Conservation (phyloP, 2,888 invertebrate genomes). For the Poecilus cupreus region DNA sequence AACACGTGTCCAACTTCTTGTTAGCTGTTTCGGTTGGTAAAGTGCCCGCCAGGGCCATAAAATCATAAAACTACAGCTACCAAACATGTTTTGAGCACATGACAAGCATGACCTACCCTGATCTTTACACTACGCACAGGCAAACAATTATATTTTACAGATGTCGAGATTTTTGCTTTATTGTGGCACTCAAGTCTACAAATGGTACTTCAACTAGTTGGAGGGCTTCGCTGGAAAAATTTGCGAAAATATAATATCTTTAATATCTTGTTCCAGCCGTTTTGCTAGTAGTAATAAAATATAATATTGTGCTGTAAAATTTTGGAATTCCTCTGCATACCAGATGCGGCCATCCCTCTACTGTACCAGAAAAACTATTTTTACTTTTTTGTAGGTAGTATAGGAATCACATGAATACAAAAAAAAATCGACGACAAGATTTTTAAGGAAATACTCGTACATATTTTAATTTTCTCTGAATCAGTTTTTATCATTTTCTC, state of each 20-base stretch:
- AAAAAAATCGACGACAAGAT: no score
- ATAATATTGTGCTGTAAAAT: not conserved
- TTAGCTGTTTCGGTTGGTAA: not conserved
- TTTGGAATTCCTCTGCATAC: no score
- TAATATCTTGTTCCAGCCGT: no score
- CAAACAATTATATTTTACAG: not conserved
- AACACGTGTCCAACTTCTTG: not conserved
- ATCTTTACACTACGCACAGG: not conserved
- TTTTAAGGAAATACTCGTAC: no score
- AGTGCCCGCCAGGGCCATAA: not conserved
- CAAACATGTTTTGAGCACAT: conserved; percentile 9
- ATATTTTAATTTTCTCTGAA: no score
- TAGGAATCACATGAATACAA: no score
- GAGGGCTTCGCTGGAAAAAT: not conserved
- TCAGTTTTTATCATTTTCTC: no score
- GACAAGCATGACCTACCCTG: conserved; percentile 14
- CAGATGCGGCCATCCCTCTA: no score
- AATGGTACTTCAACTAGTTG: not conserved
- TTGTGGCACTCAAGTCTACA: not conserved
- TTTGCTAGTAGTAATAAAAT: not conserved
- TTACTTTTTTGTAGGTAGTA: no score
- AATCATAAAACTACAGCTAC: conserved; percentile 7
- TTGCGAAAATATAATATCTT: conserved; percentile 14
- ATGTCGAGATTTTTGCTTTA: conserved; percentile 8
- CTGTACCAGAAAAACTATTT: no score